Percentiles rank a stretch among this genome's conserved stretches.
Evolutionary conservation across 2,888 invertebrate species (phyloP).

Genomic region (Eupithecia exiguata): DNA sequence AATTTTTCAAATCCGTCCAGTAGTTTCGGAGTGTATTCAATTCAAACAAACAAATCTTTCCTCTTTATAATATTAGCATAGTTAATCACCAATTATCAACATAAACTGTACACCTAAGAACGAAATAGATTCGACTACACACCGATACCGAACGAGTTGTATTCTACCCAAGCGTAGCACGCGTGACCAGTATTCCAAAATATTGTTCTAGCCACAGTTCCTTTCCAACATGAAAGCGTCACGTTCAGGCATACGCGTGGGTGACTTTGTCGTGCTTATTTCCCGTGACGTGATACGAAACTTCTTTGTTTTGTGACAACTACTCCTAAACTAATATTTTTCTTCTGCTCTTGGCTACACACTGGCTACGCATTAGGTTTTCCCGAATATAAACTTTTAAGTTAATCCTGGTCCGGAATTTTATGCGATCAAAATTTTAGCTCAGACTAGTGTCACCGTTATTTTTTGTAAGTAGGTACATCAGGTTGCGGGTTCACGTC

Average conservation of each 20-base stretch:
- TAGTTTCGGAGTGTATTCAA: no score
- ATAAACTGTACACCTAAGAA: background rate
- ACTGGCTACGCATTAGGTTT: background rate
- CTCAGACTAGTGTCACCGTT: no score
- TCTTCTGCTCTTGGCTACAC: background rate
- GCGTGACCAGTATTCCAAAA: background rate
- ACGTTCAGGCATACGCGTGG: background rate
- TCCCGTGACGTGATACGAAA: constrained; percentile 29
- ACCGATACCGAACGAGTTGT: background rate
- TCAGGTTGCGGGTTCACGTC: no score
- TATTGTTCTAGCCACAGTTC: background rate
- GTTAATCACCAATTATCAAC: no score
- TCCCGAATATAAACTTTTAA: background rate
- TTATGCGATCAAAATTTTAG: background rate
- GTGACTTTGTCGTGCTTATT: constrained; percentile 14
- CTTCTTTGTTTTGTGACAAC: background rate
- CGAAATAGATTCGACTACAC: background rate
- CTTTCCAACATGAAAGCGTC: background rate
- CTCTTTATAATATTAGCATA: no score
- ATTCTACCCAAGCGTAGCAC: background rate
- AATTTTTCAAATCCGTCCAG: no score
- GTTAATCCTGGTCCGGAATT: background rate
- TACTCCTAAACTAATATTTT: no score
- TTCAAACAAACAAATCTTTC: no score
- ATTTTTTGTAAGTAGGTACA: no score